A percentile compares a stretch with the other conserved stretches of the same genome.
Conservation (phyloP, 2,888 invertebrate species). For the Hoplodrina ambigua region DNA sequence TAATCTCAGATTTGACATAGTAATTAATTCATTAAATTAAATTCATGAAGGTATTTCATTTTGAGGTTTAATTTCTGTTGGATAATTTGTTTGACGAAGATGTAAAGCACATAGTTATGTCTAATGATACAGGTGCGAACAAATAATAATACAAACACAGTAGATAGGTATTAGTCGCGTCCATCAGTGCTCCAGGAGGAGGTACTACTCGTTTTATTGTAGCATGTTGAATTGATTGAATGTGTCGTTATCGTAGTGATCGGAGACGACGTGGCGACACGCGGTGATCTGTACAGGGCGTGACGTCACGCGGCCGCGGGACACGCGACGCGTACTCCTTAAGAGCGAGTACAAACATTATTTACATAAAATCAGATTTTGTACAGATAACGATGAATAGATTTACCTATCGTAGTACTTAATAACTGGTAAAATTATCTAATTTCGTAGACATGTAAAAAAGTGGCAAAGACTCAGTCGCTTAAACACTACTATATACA, state of each 20-base stretch:
- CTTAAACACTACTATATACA: constrained; percentile 88
- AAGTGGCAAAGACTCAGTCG: constrained; percentile 89
- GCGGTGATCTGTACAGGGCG: constrained; percentile 41
- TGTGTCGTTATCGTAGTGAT: constrained; percentile 12
- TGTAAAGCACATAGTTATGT: constrained; percentile 15
- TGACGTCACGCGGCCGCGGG: constrained; percentile 19
- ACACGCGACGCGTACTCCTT: constrained; percentile 65
- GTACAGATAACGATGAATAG: constrained; percentile 77
- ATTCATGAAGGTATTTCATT: neutral
- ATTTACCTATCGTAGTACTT: constrained; percentile 68
- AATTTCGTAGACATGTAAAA: constrained; percentile 88
- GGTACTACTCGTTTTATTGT: constrained; percentile 15
- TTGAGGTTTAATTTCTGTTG: neutral
- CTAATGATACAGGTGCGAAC: constrained; percentile 11
- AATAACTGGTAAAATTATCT: constrained; percentile 71
- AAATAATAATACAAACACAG: neutral
- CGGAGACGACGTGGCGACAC: constrained; percentile 32
- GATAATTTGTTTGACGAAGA: constrained; percentile 33
- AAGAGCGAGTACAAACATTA: constrained; percentile 82
- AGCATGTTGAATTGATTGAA: constrained; percentile 24
- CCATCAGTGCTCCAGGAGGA: constrained; percentile 14
- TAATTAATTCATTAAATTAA: neutral
- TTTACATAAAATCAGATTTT: constrained; percentile 81
- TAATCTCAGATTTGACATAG: neutral
- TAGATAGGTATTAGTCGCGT: neutral